These are phyloP conservation scores for Semicossyphus pulcher DNA, from an alignment of 2,113 vertebrate species.

Conservation along the genomic window DNA sequence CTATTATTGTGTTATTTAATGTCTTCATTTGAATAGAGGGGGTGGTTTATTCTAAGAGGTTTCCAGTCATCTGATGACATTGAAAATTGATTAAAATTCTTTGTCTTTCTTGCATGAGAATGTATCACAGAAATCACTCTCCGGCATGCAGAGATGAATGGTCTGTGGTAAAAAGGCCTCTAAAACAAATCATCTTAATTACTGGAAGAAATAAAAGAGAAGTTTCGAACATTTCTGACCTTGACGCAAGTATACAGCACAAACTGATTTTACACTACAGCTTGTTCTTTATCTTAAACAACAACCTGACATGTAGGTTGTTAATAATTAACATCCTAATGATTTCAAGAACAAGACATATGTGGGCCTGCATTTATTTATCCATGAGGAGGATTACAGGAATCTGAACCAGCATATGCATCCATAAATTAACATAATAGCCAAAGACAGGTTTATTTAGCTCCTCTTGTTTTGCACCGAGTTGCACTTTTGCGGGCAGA, in stretches of 20 bases:
- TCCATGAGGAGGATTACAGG: neutral
- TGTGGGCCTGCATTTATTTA: neutral
- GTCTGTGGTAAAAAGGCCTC: too few species aligned
- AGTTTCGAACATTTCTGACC: too few species aligned
- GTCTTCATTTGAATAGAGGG: too few species aligned
- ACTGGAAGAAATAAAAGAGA: too few species aligned
- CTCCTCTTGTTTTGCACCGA: neutral
- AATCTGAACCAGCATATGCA: neutral
- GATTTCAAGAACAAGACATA: neutral
- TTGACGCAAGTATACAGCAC: neutral
- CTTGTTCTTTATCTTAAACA: neutral
- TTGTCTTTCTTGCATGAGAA: too few species aligned
- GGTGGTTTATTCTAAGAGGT: too few species aligned
- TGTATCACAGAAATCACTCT: too few species aligned
- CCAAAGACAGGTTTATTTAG: neutral
- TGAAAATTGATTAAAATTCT: too few species aligned
- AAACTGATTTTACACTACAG: neutral
- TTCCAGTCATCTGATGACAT: too few species aligned
- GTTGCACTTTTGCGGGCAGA: constrained; percentile 2
- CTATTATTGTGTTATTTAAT: too few species aligned
- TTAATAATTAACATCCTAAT: neutral
- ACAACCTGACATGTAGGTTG: neutral
- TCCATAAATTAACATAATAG: constrained; percentile 1
- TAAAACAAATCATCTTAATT: too few species aligned
- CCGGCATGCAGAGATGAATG: too few species aligned